A percentile compares a stretch with the other conserved stretches of the same genome.
phyloP scores from a whole-genome alignment of 2,113 vertebrate genomes.

The Delphinapterus leucas region DNA sequence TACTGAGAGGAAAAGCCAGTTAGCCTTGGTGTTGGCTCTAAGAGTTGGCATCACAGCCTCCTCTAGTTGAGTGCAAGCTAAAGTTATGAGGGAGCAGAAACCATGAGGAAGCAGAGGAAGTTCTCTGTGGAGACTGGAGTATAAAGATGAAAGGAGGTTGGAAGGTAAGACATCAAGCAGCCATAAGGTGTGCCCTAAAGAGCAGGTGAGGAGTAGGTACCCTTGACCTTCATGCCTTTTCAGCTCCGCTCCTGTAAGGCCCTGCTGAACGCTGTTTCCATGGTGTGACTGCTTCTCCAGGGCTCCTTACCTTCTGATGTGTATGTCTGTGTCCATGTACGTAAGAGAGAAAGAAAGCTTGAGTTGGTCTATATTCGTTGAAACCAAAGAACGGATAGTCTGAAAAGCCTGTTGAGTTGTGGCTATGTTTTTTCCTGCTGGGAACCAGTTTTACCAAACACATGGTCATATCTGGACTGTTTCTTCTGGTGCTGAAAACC shows the following conservation, averaged over 20 bases:
- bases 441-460: not conserved
- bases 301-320: not conserved
- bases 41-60: no score
- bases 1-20: not conserved
- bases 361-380: not conserved
- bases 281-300: not conserved
- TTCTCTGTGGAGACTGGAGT: not conserved
- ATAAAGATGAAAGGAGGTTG: no score
- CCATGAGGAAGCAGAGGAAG: not conserved
- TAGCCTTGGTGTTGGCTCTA: not conserved
- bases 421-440: not conserved
- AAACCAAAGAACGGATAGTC: not conserved
- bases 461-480: not conserved
- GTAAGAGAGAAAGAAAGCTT: not conserved
- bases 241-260: not conserved
- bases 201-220: not conserved
- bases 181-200: not conserved
- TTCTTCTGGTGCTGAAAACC: not conserved
- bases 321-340: not conserved
- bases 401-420: not conserved
- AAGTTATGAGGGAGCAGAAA: not conserved
- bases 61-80: rapidly evolving
- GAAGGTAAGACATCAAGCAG: not conserved
- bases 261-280: not conserved
- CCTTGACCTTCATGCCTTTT: not conserved